A percentile compares a stretch with the other conserved stretches of the same genome.
Conservation (phyloP, 2,797 vertebrate genomes). For the Macropodus opercularis region DNA sequence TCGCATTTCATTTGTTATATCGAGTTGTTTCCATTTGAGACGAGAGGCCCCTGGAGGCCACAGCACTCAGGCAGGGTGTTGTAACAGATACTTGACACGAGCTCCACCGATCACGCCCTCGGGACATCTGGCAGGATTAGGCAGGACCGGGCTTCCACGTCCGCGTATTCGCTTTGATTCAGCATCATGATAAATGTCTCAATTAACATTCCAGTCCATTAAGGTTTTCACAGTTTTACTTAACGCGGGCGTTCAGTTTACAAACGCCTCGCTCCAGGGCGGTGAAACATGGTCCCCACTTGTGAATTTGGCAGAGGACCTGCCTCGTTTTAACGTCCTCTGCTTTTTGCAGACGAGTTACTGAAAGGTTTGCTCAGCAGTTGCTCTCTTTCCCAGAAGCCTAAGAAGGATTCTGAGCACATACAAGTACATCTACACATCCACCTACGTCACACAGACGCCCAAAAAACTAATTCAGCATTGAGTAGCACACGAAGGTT, state of each 20-base stretch:
- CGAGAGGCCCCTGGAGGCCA: constrained; percentile 34
- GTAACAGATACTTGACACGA: constrained; percentile 56
- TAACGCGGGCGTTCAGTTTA: constrained; percentile 29
- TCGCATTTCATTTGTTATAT: constrained; percentile 46
- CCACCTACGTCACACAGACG: too few relatives aligned
- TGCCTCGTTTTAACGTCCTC: constrained; percentile 46
- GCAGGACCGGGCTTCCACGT: constrained; percentile 54
- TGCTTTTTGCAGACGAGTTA: constrained; percentile 39
- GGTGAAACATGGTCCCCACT: constrained; percentile 22
- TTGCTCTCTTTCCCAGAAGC: too few relatives aligned
- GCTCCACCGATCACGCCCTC: constrained; percentile 24
- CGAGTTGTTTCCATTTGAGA: constrained; percentile 35
- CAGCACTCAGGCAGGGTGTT: constrained; percentile 43
- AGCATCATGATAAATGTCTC: constrained; percentile 64
- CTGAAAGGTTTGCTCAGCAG: constrained; percentile 38
- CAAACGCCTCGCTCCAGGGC: constrained; percentile 34
- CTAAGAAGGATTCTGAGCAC: too few relatives aligned
- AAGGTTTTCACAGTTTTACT: constrained; percentile 58
- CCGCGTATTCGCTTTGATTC: constrained; percentile 56
- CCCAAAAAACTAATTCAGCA: too few relatives aligned
- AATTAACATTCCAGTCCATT: constrained; percentile 75
- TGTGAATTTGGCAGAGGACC: constrained; percentile 46
- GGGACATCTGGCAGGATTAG: constrained; percentile 42
- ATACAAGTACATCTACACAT: too few relatives aligned
- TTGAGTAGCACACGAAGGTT: too few relatives aligned